A percentile compares a stretch with the other conserved stretches of the same genome.
Conservation (phyloP, 64 coral and sea anemone species). For the Stichodactyla mertensii region DNA sequence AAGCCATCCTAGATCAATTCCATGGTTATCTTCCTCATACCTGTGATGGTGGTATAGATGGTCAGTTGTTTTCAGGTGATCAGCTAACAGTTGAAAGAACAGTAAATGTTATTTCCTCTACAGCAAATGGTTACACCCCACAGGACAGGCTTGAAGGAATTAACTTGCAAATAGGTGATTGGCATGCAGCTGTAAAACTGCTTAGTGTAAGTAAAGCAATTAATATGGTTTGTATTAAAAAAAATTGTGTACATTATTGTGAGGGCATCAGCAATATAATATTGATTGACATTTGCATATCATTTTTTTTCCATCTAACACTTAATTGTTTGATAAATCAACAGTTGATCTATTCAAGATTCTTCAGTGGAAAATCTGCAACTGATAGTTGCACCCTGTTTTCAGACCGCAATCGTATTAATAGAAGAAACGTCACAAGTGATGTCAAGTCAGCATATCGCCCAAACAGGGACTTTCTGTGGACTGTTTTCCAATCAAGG, state of each 20-base stretch:
- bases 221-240: too few relatives aligned
- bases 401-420: constrained; percentile 56
- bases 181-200: constrained; percentile 55
- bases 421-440: constrained; percentile 49
- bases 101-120: constrained; percentile 31
- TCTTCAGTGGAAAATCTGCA: constrained; percentile 59
- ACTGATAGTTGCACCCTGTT: constrained; percentile 59
- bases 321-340: neutral
- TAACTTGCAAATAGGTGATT: constrained; percentile 45
- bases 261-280: too few relatives aligned
- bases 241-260: too few relatives aligned
- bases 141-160: constrained; percentile 33
- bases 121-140: constrained; percentile 44
- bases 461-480: constrained; percentile 60
- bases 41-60: constrained; percentile 19
- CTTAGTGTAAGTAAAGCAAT: constrained; percentile 15
- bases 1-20: constrained; percentile 12
- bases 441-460: constrained; percentile 41
- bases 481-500: constrained; percentile 49
- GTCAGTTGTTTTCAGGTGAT: constrained; percentile 47
- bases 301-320: too few relatives aligned
- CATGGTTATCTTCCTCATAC: constrained; percentile 31
- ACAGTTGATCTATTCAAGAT: constrained; percentile 73
- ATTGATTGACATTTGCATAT: too few relatives aligned
- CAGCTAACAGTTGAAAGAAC: constrained; percentile 33